Conservation (phyloP, 2,888 invertebrate genomes). For the Atethmia centrago region DNA sequence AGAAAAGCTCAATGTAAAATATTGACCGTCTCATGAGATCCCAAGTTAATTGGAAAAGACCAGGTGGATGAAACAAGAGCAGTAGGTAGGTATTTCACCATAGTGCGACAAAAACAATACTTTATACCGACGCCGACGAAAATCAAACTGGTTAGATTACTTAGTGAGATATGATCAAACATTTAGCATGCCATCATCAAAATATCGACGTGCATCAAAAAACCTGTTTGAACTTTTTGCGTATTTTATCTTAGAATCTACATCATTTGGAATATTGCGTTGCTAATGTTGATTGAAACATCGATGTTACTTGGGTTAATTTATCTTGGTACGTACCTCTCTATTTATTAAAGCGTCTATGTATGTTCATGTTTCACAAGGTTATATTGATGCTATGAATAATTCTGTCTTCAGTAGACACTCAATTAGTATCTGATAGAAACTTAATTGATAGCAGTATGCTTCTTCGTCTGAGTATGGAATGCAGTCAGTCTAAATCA, state of each 20-base stretch:
- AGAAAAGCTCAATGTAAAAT: neutral
- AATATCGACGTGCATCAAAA: constrained; percentile 24
- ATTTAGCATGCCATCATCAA: constrained; percentile 34
- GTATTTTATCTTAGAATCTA: neutral
- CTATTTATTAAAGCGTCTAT: neutral
- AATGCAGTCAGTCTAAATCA: constrained; percentile 1
- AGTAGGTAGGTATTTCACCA: constrained; percentile 1
- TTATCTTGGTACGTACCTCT: neutral
- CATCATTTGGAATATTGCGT: constrained; percentile 26
- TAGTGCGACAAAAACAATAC: neutral
- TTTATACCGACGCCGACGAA: neutral
- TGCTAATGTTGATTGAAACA: constrained; percentile 30
- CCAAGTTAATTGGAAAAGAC: neutral
- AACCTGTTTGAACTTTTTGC: constrained; percentile 46
- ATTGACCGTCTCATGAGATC: neutral
- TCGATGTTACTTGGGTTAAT: constrained; percentile 28
- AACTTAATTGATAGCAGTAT: constrained; percentile 23
- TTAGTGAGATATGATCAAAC: constrained; percentile 49
- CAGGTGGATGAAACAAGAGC: neutral
- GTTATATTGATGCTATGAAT: constrained; percentile 31
- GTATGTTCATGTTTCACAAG: constrained; percentile 21
- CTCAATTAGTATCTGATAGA: constrained; percentile 23
- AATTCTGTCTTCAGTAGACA: constrained; percentile 21
- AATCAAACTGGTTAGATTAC: constrained; percentile 35
- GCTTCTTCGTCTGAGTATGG: neutral